Evolutionary conservation across 2,113 vertebrate species (phyloP).

Genomic region (Camarhynchus parvulus): DNA sequence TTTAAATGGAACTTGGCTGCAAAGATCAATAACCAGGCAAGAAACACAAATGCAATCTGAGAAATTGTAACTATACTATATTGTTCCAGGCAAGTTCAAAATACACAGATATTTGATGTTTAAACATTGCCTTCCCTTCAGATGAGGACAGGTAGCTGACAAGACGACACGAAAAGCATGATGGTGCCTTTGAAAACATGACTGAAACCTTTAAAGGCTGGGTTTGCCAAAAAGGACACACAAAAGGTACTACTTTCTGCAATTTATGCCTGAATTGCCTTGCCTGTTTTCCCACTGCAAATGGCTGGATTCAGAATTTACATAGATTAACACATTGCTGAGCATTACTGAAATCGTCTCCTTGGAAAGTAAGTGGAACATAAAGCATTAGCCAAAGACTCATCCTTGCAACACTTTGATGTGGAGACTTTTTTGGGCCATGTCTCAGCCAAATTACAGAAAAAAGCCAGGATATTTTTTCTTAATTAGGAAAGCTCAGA

Average conservation of each 20-base stretch:
- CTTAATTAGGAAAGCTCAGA: not conserved
- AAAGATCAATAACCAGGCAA: conserved; percentile 63
- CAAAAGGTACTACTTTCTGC: not conserved
- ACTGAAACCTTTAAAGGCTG: not conserved
- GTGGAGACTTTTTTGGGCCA: not conserved
- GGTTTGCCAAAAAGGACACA: not conserved
- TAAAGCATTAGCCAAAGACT: not conserved
- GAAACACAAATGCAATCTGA: conserved; percentile 55
- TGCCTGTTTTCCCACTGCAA: not conserved
- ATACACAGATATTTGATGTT: not conserved
- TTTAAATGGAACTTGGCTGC: conserved; percentile 64
- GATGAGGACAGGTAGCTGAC: not conserved
- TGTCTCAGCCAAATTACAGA: not conserved
- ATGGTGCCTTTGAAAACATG: not conserved
- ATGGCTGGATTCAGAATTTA: not conserved
- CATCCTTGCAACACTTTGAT: not conserved
- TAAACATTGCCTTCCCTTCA: not conserved
- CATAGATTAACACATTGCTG: not conserved
- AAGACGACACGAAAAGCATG: not conserved
- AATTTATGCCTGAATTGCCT: not conserved
- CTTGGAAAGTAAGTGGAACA: not conserved
- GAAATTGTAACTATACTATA: conserved; percentile 58
- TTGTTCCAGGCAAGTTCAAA: conserved; percentile 40
- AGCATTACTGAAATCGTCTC: not conserved
- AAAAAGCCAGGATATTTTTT: not conserved